phyloP scores from a whole-genome alignment of 2,113 vertebrate genomes.

The Thalassarche chlororhynchos region DNA sequence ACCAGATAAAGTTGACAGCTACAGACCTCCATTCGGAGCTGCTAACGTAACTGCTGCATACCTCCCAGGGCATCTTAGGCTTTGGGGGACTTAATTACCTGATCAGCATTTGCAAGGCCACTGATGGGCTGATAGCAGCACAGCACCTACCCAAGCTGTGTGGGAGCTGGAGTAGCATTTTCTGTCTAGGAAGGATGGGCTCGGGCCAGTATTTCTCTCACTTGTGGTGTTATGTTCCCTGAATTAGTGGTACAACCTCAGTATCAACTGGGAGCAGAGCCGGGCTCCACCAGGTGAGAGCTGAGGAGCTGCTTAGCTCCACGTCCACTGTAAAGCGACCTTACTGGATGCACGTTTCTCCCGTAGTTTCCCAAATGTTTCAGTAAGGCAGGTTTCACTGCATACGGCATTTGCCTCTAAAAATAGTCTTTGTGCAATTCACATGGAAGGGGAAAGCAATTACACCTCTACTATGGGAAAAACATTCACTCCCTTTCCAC shows the following conservation, averaged over 20 bases:
- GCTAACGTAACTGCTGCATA: background rate
- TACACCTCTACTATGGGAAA: background rate
- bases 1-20: background rate
- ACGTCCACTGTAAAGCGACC: background rate
- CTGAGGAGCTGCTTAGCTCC: background rate
- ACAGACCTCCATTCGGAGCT: background rate
- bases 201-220: background rate
- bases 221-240: background rate
- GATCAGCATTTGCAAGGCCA: background rate
- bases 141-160: background rate
- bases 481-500: conserved; percentile 28
- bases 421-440: conserved; percentile 31
- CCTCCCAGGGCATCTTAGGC: background rate
- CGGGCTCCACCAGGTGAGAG: background rate
- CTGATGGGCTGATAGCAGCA: background rate
- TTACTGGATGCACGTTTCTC: background rate
- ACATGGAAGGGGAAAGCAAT: background rate
- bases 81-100: background rate
- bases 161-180: background rate
- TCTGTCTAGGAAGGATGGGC: background rate
- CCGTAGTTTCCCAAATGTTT: background rate
- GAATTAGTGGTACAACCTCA: background rate
- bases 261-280: background rate
- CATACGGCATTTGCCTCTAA: background rate
- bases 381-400: background rate